phyloP scores from a whole-genome alignment of 2,113 vertebrate species.

The Pollachius pollachius region DNA sequence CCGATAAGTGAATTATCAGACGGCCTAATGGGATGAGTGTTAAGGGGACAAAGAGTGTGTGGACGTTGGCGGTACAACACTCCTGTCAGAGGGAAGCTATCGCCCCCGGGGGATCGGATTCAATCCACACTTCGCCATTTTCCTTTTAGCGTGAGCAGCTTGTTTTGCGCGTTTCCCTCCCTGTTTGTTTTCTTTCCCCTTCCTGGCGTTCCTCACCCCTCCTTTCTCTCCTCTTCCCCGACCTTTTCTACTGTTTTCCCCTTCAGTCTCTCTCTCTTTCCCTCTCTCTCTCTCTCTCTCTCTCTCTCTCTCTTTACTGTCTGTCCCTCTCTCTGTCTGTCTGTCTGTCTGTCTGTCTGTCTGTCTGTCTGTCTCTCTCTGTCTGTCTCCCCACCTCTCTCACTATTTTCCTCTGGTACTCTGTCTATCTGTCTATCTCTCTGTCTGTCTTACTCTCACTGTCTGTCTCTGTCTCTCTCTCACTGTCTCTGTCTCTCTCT shows the following conservation, averaged over 20 bases:
- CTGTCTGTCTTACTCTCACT: no score
- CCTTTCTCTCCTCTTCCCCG: not conserved
- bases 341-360: slow-evolving; percentile 11
- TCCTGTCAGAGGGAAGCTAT: slow-evolving; percentile 18
- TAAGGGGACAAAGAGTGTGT: no score
- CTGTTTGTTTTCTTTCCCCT: slow-evolving; percentile 1
- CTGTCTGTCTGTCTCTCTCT: no score
- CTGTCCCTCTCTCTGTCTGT: not conserved
- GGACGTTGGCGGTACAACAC: not conserved
- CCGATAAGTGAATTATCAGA: slow-evolving; percentile 35
- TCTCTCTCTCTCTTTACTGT: slow-evolving; percentile 13
- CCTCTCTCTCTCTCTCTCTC: slow-evolving; percentile 15
- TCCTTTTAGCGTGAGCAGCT: not conserved
- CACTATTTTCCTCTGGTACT: not conserved
- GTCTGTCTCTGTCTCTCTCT: not conserved
- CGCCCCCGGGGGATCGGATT: not conserved
- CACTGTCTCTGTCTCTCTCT: slow-evolving; percentile 13
- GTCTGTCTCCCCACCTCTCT: slow-evolving; percentile 14
- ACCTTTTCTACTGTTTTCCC: not conserved
- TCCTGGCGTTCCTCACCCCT: not conserved
- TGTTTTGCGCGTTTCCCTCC: not conserved
- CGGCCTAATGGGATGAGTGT: slow-evolving; percentile 18
- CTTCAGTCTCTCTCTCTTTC: slow-evolving; percentile 7
- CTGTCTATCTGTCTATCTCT: slow-evolving; percentile 5
- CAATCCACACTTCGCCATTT: not conserved